Conservation (phyloP, 2,113 vertebrate genomes). For the Odocoileus virginianus region DNA sequence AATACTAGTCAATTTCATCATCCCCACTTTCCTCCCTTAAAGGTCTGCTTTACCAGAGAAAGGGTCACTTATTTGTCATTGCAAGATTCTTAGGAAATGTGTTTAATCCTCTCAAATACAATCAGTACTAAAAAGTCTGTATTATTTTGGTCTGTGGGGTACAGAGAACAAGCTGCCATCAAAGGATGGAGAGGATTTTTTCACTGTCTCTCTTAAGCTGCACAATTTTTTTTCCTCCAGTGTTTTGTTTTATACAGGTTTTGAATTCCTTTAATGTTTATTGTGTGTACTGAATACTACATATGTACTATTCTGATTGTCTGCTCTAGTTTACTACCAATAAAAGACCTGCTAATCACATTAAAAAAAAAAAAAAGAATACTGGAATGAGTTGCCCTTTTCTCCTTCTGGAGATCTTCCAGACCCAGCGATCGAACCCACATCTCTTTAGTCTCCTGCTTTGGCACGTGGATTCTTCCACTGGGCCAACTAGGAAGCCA, state of each 20-base stretch:
- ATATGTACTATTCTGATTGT: slow-evolving; percentile 85
- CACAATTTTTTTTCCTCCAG: slow-evolving; percentile 72
- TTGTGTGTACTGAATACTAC: slow-evolving; percentile 84
- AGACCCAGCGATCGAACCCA: neutral
- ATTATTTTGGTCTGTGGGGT: slow-evolving; percentile 68
- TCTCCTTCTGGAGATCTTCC: neutral
- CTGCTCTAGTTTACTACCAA: slow-evolving; percentile 86
- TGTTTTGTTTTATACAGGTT: slow-evolving; percentile 79
- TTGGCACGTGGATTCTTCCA: neutral
- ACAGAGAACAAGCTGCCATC: slow-evolving; percentile 44
- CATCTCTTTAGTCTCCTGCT: neutral
- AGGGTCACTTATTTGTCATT: slow-evolving; percentile 67
- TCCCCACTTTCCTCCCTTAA: slow-evolving; percentile 72
- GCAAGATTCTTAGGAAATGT: slow-evolving; percentile 74
- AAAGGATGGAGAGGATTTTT: slow-evolving; percentile 66
- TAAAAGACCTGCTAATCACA: slow-evolving; percentile 84
- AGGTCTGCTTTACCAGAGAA: slow-evolving; percentile 70
- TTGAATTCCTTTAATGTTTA: slow-evolving; percentile 83
- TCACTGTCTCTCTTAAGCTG: slow-evolving; percentile 77
- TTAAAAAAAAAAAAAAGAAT: neutral
- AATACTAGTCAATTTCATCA: slow-evolving; percentile 79
- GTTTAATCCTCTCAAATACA: slow-evolving; percentile 76
- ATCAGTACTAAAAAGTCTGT: slow-evolving; percentile 76
- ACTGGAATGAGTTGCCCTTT: neutral
- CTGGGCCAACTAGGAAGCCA: neutral